Evolutionary conservation across 2,888 invertebrate genomes (phyloP), one percentile per base, ranked within the genome.

Genomic region (Acleris cristana): DNA sequence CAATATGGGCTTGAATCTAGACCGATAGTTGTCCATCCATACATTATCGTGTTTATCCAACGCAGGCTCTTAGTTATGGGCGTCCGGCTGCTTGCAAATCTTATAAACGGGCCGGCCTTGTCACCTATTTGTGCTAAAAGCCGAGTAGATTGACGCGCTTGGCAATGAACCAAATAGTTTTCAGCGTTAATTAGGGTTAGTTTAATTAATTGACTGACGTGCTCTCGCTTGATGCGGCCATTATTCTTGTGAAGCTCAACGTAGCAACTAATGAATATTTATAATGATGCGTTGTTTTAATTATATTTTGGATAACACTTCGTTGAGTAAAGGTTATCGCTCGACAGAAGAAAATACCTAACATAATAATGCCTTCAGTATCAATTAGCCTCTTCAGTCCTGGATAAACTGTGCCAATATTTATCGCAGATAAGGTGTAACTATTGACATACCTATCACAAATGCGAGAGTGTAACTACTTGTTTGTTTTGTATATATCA

Each of bases 51-150:
- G 34, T 53, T 45, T 21, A 10, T 34, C 45, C 48, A 26, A 34
- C 23, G 21, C 10, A 21, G n/a, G 12, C 7, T 7, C 23, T 16
- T 49, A 23, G 51, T 56, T 64, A 64, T 56, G 49, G 49, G 23
- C 55, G 48, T 57, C 23, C 57, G 48, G 12, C 10, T 40, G 48
- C 30, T 21, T 48, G 45, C 69, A 74, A 70, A 69, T 72, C 70
- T 74, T 71, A 69, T 69, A 75, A 69, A 70, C 69, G 71, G 61
- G 56, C 60, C 68, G 69, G 64, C 80, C 82, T 79, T 79, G 82
- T 76, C 78, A 73, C 71, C 69, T 79, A 78, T 77, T 78, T 79
- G 72, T 73, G 76, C 69, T 75, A 26, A 57, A 58, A 60, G 44
- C 34, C 55, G 69, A 65, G 70, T 69, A 68, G 71, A 72, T 69